phyloP scores from a whole-genome alignment of 2,113 vertebrate genomes.

The Cercopithecus mona region DNA sequence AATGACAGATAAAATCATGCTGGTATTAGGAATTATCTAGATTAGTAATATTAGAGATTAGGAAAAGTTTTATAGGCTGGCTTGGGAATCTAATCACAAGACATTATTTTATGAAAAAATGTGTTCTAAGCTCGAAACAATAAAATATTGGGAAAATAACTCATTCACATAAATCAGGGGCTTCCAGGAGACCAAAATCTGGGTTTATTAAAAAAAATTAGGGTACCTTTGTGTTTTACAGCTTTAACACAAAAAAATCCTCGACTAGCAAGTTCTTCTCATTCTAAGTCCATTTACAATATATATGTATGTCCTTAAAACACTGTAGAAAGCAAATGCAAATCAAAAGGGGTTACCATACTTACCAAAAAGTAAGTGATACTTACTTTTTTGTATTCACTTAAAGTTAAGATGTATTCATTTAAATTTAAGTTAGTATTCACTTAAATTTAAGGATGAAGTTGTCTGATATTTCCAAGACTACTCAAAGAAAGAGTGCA shows the following conservation, averaged over 20 bases:
- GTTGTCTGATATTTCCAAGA: not conserved
- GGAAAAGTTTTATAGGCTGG: not conserved
- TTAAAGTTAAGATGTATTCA: not conserved
- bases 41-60: not conserved
- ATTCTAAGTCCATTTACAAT: not conserved
- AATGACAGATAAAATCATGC: not conserved
- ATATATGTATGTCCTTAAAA: not conserved
- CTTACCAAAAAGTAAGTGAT: not conserved
- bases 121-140: not conserved
- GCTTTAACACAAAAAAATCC: not conserved
- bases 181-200: not conserved
- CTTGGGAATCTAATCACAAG: not conserved
- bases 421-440: not conserved
- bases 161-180: not conserved
- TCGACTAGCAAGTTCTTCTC: not conserved
- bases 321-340: not conserved
- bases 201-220: not conserved
- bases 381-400: not conserved
- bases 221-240: not conserved
- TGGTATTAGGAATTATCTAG: not conserved
- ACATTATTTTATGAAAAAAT: not conserved
- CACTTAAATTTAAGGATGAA: not conserved
- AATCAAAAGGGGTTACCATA: not conserved
- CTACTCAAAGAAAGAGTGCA: not conserved
- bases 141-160: not conserved